Evolutionary conservation across 2,797 vertebrate genomes (phyloP), one percentile per base, ranked within the genome.

Genomic region (Amblyraja radiata): DNA sequence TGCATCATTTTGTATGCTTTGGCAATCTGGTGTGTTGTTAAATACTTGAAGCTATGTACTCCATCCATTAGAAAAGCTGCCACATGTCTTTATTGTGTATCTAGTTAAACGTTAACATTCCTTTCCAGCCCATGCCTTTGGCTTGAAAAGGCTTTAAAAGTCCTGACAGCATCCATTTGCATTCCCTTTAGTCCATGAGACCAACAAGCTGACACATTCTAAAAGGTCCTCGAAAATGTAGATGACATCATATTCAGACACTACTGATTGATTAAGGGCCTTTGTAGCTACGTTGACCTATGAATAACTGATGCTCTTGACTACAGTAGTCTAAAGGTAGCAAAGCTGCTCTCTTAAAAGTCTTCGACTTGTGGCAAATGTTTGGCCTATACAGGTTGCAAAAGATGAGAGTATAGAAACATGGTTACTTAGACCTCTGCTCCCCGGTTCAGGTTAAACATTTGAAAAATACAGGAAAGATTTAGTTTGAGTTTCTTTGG

Each of bases 11-110:
- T 36, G 84, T 68, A 68, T 36, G 61, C 94, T 93, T 84, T 95
- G 95, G 94, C 94, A 94, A 93, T 73, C 90, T 0, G 0, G 92
- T 93, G 93, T 93, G 93, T 93, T 93, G 93, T 94, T 94, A 95
- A 96, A 96, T 93, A 94, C 94, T 95, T 86, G 54, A 65, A 94
- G 95, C 94, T 95, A 94, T 94, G 94, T 93, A 7, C 84, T 36
- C 94, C 94, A 94, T 68, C 93, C 95, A 95, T 95, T 95, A 94
- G 39, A 9, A 94, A 93, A 93, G 93, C 63, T 93, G 21, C 93
- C 93, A 91, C 86, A 93, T 94, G 58, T 68, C 84, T 68, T 68
- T 71, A 92, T 78, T 90, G 92, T 93, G 86, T 83, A 93, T 74
- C 93, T 93, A 71, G 71, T 88, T 88, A 88, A 88, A 88, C 61